Evolutionary conservation across 2,888 invertebrate species (phyloP).

Genomic region (Cosmia pyralina): DNA sequence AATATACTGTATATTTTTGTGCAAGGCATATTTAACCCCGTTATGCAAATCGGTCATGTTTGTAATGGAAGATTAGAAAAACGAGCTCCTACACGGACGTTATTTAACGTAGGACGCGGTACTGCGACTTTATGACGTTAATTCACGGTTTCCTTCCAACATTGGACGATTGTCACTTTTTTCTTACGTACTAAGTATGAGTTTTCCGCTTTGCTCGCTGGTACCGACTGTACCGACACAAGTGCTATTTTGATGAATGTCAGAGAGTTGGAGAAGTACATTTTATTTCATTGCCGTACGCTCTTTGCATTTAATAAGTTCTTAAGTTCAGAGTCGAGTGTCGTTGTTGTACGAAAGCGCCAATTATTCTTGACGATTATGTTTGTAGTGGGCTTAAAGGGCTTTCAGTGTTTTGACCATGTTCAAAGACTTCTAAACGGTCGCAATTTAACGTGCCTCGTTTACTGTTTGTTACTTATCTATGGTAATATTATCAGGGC

Average conservation of each 20-base stretch:
- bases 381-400: constrained; percentile 42
- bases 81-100: constrained; percentile 61
- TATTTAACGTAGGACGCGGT: constrained; percentile 68
- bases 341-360: constrained; percentile 50
- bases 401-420: constrained; percentile 53
- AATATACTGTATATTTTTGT: constrained; percentile 57
- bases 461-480: constrained; percentile 42
- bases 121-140: constrained; percentile 58
- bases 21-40: constrained; percentile 49
- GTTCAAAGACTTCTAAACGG: constrained; percentile 38
- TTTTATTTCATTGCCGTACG: constrained; percentile 58
- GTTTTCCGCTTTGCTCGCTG: constrained; percentile 20
- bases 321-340: constrained; percentile 47
- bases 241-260: constrained; percentile 58
- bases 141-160: constrained; percentile 63
- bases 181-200: constrained; percentile 43
- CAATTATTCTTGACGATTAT: constrained; percentile 56
- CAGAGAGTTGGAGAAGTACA: constrained; percentile 39
- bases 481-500: constrained; percentile 31
- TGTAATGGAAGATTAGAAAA: constrained; percentile 60
- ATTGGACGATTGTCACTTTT: constrained; percentile 44
- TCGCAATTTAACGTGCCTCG: constrained; percentile 40
- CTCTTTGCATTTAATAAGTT: constrained; percentile 54
- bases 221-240: constrained; percentile 19
- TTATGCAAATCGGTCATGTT: constrained; percentile 59